Percentiles rank a stretch among this genome's conserved stretches.
Conservation (phyloP, 2,888 invertebrate species). For the Geophilus truncorum region DNA sequence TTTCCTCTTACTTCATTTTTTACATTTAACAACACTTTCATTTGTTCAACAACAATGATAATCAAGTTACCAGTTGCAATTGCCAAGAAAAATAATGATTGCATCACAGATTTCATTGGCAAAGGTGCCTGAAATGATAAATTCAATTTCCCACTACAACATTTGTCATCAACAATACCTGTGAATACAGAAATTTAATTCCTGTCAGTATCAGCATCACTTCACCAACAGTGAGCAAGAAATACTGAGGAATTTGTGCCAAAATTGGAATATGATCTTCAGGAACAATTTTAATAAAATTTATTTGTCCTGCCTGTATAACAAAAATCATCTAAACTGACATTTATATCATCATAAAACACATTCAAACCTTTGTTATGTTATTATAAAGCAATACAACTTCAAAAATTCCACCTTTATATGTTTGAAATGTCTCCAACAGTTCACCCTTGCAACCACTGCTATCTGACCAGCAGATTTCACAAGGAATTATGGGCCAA, state of each 20-base stretch:
- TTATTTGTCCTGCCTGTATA: neutral
- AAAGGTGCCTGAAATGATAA: neutral
- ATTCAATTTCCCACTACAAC: neutral
- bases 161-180: conserved; percentile 53
- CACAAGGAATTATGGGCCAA: neutral
- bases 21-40: neutral
- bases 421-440: neutral
- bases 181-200: conserved; percentile 90
- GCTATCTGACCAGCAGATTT: neutral
- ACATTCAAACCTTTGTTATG: neutral
- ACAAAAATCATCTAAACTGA: neutral
- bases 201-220: conserved; percentile 96
- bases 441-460: neutral
- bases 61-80: neutral
- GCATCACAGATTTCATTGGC: neutral
- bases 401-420: neutral
- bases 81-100: neutral
- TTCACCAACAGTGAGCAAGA: conserved; percentile 86
- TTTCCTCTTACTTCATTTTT: neutral
- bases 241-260: conserved; percentile 85
- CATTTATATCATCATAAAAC: neutral
- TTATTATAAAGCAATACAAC: neutral
- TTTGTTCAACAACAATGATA: neutral
- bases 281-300: neutral
- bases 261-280: conserved; percentile 54